These are phyloP conservation scores for Thyatira batis DNA, from an alignment of 2,888 invertebrate species.

Conservation along the genomic window DNA sequence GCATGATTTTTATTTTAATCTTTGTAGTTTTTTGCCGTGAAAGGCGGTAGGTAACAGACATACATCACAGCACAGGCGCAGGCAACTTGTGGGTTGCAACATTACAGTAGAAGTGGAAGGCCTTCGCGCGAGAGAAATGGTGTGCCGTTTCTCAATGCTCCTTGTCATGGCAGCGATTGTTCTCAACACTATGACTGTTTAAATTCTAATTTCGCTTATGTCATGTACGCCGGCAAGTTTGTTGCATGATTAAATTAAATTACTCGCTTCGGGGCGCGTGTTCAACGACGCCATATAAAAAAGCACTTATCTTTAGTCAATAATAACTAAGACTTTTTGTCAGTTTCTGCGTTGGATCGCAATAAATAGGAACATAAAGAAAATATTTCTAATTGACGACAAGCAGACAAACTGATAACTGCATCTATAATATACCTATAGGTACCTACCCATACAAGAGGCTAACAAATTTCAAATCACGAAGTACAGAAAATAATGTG, in stretches of 20 bases:
- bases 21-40: slow-evolving; percentile 12
- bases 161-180: slow-evolving; percentile 67
- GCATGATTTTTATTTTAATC: no score
- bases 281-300: slow-evolving; percentile 9
- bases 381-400: no score
- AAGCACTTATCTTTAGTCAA: neutral
- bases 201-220: slow-evolving; percentile 47
- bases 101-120: slow-evolving; percentile 51
- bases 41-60: slow-evolving; percentile 34
- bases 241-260: slow-evolving; percentile 32
- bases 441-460: no score
- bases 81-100: slow-evolving; percentile 57
- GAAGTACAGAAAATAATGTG: no score
- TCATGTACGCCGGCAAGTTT: slow-evolving; percentile 21
- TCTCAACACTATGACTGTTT: slow-evolving; percentile 40
- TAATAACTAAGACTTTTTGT: neutral
- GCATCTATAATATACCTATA: no score
- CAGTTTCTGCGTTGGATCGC: neutral
- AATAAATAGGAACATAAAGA: neutral
- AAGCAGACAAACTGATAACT: no score
- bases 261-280: slow-evolving; percentile 20
- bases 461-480: no score
- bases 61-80: neutral
- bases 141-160: slow-evolving; percentile 65
- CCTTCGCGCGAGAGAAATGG: slow-evolving; percentile 75